phyloP scores from a whole-genome alignment of 2,888 invertebrate species.

The Ormyrus rosae region DNA sequence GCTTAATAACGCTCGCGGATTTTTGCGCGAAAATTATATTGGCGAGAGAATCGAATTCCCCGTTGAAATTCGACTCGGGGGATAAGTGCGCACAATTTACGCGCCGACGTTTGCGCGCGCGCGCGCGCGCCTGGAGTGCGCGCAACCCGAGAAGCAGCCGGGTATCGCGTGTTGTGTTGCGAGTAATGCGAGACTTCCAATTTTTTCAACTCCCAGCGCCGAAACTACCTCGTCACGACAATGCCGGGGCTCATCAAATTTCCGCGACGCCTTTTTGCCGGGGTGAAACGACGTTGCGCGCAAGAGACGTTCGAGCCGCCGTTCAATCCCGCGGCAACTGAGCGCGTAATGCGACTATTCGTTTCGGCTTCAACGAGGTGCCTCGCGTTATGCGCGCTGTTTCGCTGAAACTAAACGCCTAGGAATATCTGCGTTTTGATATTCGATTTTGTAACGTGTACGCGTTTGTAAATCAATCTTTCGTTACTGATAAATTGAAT shows the following conservation, averaged over 20 bases:
- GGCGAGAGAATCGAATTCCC: constrained; percentile 29
- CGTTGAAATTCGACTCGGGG: constrained; percentile 20
- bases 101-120: not conserved
- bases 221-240: constrained; percentile 8
- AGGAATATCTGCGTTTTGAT: too few relatives aligned
- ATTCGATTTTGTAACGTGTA: too few relatives aligned
- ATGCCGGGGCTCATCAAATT: too few relatives aligned
- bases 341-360: too few relatives aligned
- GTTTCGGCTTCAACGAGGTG: too few relatives aligned
- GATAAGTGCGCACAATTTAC: constrained; percentile 15
- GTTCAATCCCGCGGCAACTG: too few relatives aligned
- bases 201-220: not conserved
- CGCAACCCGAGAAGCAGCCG: constrained; percentile 65
- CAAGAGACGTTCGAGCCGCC: too few relatives aligned
- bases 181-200: constrained; percentile 5
- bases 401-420: too few relatives aligned
- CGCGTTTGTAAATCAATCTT: too few relatives aligned
- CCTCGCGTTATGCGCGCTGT: too few relatives aligned
- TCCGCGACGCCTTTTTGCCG: not conserved
- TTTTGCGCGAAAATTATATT: constrained; percentile 34
- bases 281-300: not conserved
- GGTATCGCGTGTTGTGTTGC: constrained; percentile 57
- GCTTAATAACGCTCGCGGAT: not conserved
- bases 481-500: too few relatives aligned
- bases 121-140: constrained; percentile 61